A percentile compares a stretch with the other conserved stretches of the same genome.
These are phyloP conservation scores for Polypterus bichir DNA, from an alignment of 2,113 vertebrate species.

Conservation along the genomic window DNA sequence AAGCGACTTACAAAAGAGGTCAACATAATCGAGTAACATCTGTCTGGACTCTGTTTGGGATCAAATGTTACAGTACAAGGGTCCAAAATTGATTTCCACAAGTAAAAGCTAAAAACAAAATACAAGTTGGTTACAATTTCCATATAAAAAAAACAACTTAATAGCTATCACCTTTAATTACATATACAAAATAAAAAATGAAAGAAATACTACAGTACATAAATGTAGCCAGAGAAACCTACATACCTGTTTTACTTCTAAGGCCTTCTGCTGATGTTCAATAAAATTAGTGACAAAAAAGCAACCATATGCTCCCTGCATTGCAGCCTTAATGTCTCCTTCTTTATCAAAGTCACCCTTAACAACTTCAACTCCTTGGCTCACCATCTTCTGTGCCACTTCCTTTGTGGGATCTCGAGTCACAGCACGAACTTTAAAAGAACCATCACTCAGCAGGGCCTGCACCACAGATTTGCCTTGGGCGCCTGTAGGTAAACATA, in stretches of 20 bases:
- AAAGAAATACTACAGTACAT: too few species aligned
- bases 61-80: too few species aligned
- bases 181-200: too few species aligned
- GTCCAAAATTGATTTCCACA: too few species aligned
- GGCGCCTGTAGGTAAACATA: slow-evolving; percentile 28
- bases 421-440: slow-evolving; percentile 35
- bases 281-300: slow-evolving; percentile 51
- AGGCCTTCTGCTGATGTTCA: slow-evolving; percentile 42
- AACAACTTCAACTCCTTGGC: slow-evolving; percentile 36
- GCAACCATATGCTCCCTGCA: slow-evolving; percentile 27
- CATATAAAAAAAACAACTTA: too few species aligned
- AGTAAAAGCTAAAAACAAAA: too few species aligned
- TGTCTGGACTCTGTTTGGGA: too few species aligned
- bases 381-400: slow-evolving; percentile 23
- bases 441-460: slow-evolving; percentile 35
- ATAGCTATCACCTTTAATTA: too few species aligned
- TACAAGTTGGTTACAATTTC: too few species aligned
- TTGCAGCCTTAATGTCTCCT: slow-evolving; percentile 31
- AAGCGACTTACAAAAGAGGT: too few species aligned
- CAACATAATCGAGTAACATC: too few species aligned
- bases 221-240: too few species aligned
- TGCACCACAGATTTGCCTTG: slow-evolving; percentile 36
- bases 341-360: slow-evolving; percentile 34
- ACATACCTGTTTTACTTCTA: slow-evolving; percentile 40
- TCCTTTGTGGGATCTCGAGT: slow-evolving; percentile 29